A percentile compares a stretch with the other conserved stretches of the same genome.
phyloP scores from a whole-genome alignment of 2,797 vertebrate species.

The Enteromius treurensis region DNA sequence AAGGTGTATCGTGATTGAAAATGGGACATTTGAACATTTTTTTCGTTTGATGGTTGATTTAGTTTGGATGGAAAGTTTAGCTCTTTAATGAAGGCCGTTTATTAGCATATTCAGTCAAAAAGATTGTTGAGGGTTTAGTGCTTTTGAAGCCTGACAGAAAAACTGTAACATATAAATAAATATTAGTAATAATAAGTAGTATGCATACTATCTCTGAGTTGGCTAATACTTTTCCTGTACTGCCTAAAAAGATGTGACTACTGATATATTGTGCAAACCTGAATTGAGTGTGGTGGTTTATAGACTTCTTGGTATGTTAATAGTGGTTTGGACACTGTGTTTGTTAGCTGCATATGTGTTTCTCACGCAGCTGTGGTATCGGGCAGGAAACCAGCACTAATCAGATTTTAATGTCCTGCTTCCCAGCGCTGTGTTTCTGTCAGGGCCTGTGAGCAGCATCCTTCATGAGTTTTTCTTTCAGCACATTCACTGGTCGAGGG shows the following conservation, averaged over 20 bases:
- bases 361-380: not conserved
- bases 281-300: not conserved
- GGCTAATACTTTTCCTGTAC: not conserved
- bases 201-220: not conserved
- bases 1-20: not conserved
- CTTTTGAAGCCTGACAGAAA: not conserved
- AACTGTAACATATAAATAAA: not conserved
- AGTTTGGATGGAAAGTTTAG: not conserved
- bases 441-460: slow-evolving; percentile 9
- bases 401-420: slow-evolving; percentile 35
- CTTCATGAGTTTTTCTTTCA: slow-evolving; percentile 1
- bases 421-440: slow-evolving; percentile 15
- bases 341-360: not conserved
- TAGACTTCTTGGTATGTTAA: not conserved
- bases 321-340: not conserved
- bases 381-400: slow-evolving; percentile 21
- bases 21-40: not conserved
- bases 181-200: no score
- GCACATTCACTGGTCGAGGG: not conserved
- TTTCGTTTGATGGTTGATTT: not conserved
- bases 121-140: not conserved
- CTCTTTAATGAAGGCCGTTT: not conserved
- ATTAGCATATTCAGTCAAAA: not conserved
- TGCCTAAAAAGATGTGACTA: not conserved
- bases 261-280: not conserved